Evolutionary conservation across 2,113 vertebrate species (phyloP), one percentile per base, ranked within the genome.

Genomic region (Zosterops hypoxanthus): DNA sequence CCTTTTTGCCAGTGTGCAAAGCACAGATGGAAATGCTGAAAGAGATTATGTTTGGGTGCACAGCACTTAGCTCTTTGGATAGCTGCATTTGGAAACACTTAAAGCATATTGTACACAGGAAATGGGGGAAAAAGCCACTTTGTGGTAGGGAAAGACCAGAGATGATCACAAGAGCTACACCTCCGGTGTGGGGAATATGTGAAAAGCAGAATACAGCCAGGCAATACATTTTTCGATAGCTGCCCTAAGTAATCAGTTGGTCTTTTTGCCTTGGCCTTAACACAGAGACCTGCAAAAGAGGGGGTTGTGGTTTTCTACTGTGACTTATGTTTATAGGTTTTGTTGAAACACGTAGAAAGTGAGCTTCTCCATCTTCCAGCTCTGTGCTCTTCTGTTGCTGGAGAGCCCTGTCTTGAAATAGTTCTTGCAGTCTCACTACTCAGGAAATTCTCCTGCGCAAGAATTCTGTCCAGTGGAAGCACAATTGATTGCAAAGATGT

Each of bases 221-320:
- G 31, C 34, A 65, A 1, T 49, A 4, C 8, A 5, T 52, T 59
- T 59, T 69, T 39, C 0, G 0, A 5, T 31, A 49, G 24, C 14
- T 77, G 3, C 39, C 11, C 5, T 24, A 1, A 68, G 24, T 46
- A 36, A 29, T 47, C 11, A 14, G 4, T 29, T 1, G 0, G 17
- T 46, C 11, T 55, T 83, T 75, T 63, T 76, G 41, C 19, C 20
- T 70, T 52, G 36, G 21, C 20, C 33, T 39, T 47, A n/a, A 31
- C 8, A 21, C 7, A 26, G 69, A 50, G 13, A 22, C 19, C 26
- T 56, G 34, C 42, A 50, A 5, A 61, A 44, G 56, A 72, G 15
- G 4, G 31, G 8, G 3, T 0, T 68, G 29, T 87, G 34, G 5
- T 5, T 34, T 83, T 57, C 34, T 44, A 25, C 59, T 8, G 5